These are phyloP conservation scores for Oryctes rhinoceros DNA, from an alignment of 1,140 invertebrate genomes.

Conservation along the genomic window DNA sequence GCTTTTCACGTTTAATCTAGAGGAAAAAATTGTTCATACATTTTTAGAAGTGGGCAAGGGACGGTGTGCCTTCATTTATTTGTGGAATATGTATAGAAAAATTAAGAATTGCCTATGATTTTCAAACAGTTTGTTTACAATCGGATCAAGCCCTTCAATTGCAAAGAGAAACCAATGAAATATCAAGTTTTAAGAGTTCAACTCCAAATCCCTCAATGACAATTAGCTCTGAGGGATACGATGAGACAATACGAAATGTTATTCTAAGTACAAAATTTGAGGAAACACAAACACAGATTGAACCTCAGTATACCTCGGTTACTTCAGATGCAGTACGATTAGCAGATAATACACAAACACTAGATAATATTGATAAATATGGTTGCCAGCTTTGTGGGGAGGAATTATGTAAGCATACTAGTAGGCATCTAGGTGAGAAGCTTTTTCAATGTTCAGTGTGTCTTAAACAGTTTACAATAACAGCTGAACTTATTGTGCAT, in stretches of 20 bases:
- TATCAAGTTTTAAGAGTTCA: slow-evolving; percentile 43
- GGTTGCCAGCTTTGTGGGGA: slow-evolving; percentile 46
- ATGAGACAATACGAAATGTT: slow-evolving; percentile 42
- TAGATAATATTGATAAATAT: slow-evolving; percentile 48
- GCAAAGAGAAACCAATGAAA: no score
- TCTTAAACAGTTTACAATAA: slow-evolving; percentile 66
- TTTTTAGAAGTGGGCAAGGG: no score
- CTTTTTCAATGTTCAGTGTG: slow-evolving; percentile 67
- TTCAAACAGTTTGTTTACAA: no score
- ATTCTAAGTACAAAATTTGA: slow-evolving; percentile 43
- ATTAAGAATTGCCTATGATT: no score
- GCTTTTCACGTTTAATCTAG: no score
- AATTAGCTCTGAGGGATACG: slow-evolving; percentile 44
- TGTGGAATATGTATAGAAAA: no score
- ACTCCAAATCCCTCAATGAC: slow-evolving; percentile 45
- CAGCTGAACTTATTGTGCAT: slow-evolving; percentile 58
- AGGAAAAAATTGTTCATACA: no score
- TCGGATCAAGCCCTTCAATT: no score
- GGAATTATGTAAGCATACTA: no score
- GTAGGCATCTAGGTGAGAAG: no score
- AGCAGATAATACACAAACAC: slow-evolving; percentile 44
- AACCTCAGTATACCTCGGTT: slow-evolving; percentile 46
- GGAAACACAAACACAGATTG: slow-evolving; percentile 47
- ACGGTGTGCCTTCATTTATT: no score
- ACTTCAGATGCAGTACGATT: slow-evolving; percentile 46